These are phyloP conservation scores for Polia nebulosa DNA, from an alignment of 2,888 invertebrate genomes.

Conservation along the genomic window DNA sequence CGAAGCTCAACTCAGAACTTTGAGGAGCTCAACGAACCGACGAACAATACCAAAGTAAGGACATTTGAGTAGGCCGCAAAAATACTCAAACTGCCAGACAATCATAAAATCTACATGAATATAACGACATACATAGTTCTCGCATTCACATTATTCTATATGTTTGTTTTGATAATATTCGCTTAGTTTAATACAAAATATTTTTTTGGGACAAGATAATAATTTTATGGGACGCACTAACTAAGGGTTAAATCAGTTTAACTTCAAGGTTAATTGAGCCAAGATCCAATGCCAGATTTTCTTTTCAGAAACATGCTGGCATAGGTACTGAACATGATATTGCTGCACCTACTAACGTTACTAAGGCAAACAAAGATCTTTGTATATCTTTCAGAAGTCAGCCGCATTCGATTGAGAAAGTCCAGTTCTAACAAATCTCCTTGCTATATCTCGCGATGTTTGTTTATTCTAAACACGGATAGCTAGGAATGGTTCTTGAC, in stretches of 20 bases:
- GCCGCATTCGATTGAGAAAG: constrained; percentile 50
- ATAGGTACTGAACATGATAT: constrained; percentile 36
- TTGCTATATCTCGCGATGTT: constrained; percentile 56
- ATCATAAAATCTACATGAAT: too few species aligned
- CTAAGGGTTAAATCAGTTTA: background rate
- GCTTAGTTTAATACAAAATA: background rate
- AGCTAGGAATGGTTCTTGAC: constrained; percentile 72
- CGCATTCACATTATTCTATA: too few species aligned
- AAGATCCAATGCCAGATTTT: background rate
- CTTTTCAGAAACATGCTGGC: constrained; percentile 3
- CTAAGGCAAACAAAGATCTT: constrained; percentile 53
- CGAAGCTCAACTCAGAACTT: too few species aligned
- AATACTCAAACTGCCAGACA: too few species aligned
- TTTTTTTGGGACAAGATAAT: background rate
- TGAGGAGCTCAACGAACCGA: too few species aligned
- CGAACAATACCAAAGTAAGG: too few species aligned
- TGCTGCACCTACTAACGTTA: constrained; percentile 46
- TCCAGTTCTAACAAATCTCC: constrained; percentile 53
- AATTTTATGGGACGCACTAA: background rate
- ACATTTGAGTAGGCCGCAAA: too few species aligned
- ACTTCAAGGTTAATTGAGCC: background rate
- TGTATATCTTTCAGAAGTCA: constrained; percentile 38
- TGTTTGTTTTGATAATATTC: background rate
- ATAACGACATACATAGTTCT: too few species aligned
- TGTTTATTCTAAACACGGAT: constrained; percentile 73